phyloP scores from a whole-genome alignment of 2,797 vertebrate genomes.

The Paedocypris micromegethes region DNA sequence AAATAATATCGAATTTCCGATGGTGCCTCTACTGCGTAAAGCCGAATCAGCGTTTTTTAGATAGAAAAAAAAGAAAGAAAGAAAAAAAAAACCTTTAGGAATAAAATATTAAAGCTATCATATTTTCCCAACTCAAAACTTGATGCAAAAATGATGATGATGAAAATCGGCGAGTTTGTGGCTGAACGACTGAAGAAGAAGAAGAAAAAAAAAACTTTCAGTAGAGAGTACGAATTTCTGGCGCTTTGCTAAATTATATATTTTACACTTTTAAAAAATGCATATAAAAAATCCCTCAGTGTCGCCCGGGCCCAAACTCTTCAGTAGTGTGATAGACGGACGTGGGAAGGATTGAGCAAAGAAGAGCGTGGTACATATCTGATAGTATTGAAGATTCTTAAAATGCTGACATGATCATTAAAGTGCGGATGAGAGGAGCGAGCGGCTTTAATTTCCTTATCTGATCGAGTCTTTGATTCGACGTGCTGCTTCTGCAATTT shows the following conservation, averaged over 20 bases:
- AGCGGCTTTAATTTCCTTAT: slow-evolving; percentile 69
- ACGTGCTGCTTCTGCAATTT: slow-evolving; percentile 64
- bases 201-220: not conserved
- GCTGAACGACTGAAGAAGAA: not conserved
- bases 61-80: no score
- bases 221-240: not conserved
- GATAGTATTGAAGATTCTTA: slow-evolving; percentile 64
- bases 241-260: no score
- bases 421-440: slow-evolving; percentile 55
- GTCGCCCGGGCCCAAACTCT: slow-evolving; percentile 18
- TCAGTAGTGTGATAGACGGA: slow-evolving; percentile 33
- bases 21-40: not conserved
- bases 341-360: slow-evolving; percentile 22
- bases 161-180: not conserved
- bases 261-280: no score
- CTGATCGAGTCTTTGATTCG: slow-evolving; percentile 57
- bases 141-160: not conserved
- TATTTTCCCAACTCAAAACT: not conserved
- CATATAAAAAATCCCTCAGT: slow-evolving; percentile 12
- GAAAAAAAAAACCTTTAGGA: not conserved
- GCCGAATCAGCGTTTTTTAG: slow-evolving; percentile 11
- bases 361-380: slow-evolving; percentile 50
- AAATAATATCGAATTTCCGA: no score
- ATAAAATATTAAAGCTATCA: not conserved
- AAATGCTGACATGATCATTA: slow-evolving; percentile 74